Evolutionary conservation across 2,888 invertebrate genomes (phyloP), one percentile per base, ranked within the genome.

Genomic region (Mimumesa dahlbomi): DNA sequence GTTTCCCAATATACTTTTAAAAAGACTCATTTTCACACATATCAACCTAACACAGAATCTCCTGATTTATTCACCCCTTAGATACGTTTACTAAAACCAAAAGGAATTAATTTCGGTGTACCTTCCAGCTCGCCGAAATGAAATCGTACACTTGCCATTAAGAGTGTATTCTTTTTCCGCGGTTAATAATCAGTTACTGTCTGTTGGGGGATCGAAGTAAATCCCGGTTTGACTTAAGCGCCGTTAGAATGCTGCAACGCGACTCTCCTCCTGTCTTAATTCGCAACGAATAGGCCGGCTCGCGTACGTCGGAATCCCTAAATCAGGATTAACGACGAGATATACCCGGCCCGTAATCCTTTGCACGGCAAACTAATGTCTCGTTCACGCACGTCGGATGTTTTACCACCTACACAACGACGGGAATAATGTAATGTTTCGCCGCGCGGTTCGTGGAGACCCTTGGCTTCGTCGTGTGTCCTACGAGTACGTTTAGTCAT

Each of bases 301-400:
- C 16, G 58, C 18, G 19, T 53, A 36, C 36, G 16, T n/a, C 25
- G 70, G 70, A 73, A 81, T 81, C 75, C 69, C 82, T 85, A 85
- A 84, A 84, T 85, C 83, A 83, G 85, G 83, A 82, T 85, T 84
- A 85, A 76, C 73, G 46, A 62, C 49, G 50, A 67, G 72, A 58
- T 57, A 63, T 38, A 65, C 49, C 50, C 45, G n/a, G 22, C 46
- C 40, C 45, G 72, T 84, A 84, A 85, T 84, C 84, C 85, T 82
- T 79, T 58, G 66, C 61, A 22, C 57, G 49, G 71, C 70, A 66
- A 75, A 77, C 77, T 84, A 84, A 83, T 79, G 83, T 77, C 73
- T 67, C 70, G 69, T 79, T 77, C 69, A 54, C 74, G 77, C 65
- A 52, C 72, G 49, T 72, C 58, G 64, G 72, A 68, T 58, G 68